A percentile compares a stretch with the other conserved stretches of the same genome.
These are phyloP conservation scores for Anguilla marmorata DNA, from an alignment of 2,797 vertebrate genomes.

Conservation along the genomic window DNA sequence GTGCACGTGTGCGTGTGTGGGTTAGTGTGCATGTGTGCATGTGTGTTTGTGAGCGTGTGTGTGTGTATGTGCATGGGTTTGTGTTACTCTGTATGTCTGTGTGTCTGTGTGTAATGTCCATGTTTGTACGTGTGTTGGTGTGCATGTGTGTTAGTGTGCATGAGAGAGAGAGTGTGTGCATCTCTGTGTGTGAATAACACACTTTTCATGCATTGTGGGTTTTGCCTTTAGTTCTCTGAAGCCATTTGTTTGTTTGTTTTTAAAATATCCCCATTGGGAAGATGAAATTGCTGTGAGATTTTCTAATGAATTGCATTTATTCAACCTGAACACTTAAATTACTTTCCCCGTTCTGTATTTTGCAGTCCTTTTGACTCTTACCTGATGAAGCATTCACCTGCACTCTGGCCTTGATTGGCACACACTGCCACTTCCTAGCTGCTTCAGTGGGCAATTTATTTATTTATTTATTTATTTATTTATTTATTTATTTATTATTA, in stretches of 20 bases:
- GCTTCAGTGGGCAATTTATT: neutral
- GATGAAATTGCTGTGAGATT: neutral
- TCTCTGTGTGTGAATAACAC: neutral
- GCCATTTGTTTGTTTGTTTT: constrained; percentile 11
- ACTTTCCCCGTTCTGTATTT: neutral
- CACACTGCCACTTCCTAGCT: neutral
- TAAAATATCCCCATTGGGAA: constrained; percentile 15
- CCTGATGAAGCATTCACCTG: neutral
- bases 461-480: neutral
- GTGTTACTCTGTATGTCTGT: neutral
- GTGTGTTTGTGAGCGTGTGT: neutral
- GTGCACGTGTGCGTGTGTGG: neutral
- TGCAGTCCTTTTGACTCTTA: neutral
- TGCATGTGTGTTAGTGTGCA: neutral
- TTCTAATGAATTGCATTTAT: constrained; percentile 16
- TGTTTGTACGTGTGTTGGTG: neutral
- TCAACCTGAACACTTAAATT: constrained; percentile 22
- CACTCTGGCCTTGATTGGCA: neutral
- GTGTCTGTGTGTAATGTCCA: neutral
- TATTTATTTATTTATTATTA: neutral
- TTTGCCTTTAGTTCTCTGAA: neutral
- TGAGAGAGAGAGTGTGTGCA: neutral
- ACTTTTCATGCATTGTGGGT: neutral
- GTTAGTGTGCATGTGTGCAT: neutral
- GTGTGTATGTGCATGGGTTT: too few species aligned